Conservation (phyloP, 2,797 vertebrate genomes). For the Pangasius sanitwongsei region DNA sequence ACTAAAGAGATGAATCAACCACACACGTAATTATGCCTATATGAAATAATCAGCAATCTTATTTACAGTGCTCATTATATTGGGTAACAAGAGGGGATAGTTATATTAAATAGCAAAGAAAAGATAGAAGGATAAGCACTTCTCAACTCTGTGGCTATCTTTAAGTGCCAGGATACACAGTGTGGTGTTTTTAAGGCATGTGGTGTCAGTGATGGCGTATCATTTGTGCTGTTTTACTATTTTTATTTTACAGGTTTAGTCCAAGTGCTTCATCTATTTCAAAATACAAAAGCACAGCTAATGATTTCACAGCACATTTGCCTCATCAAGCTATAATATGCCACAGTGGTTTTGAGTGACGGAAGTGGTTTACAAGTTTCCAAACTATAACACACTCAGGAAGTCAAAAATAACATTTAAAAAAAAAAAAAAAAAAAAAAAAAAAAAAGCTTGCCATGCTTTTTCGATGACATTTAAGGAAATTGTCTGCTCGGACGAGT, state of each 20-base stretch:
- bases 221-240: neutral
- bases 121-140: neutral
- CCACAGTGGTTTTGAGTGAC: neutral
- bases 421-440: neutral
- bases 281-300: neutral
- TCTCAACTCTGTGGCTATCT: neutral
- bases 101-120: neutral
- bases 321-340: neutral
- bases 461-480: neutral
- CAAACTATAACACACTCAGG: neutral
- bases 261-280: neutral
- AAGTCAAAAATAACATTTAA: conserved; percentile 8
- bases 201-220: neutral
- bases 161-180: neutral
- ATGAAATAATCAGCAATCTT: conserved; percentile 34
- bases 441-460: neutral
- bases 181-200: neutral
- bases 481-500: neutral
- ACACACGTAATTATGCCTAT: conserved; percentile 34
- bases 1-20: conserved; percentile 24
- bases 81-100: neutral
- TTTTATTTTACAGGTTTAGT: neutral
- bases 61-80: conserved; percentile 9
- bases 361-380: conserved; percentile 17
- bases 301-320: neutral